Evolutionary conservation across 2,888 invertebrate genomes (phyloP), one percentile per base, ranked within the genome.

Genomic region (Lepidochrysops patricia): DNA sequence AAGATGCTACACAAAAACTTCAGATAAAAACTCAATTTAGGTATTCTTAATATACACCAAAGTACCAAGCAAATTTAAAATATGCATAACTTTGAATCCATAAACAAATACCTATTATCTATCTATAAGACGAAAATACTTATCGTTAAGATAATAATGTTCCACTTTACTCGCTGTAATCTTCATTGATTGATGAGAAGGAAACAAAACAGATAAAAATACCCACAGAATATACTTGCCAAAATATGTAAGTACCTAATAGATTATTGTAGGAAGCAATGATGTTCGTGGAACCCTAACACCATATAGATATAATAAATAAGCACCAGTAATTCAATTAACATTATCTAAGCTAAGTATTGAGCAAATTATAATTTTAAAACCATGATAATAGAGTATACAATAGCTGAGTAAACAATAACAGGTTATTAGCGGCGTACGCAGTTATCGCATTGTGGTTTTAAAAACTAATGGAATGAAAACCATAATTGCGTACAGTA

Each of bases 161-260:
- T 1, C 19, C 43, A 19, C 9, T 43, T 43, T 23, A 4, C 19
- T 4, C 13, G 6, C 4, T 1, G 13, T 50, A 26, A 32, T 32
- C 32, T 54, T 6, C 4, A 19, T 9, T 54, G 54, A 54, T 54
- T 54, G 32, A 54, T 54, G 54, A 54, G 26, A 13, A 50, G 54
- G 32, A 54, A 54, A 54, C 27, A 54, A 54, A 54, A 54, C 27
- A 54, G 54, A 54, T 54, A 54, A 29, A 32, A 15, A 29, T 27
- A 52, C 2, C n/a, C n/a, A 49, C 3, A 15, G n/a, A 13, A 37
- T 15, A 15, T 4, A 43, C 43, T 43, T 43, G 19, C 7, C 7
- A 29, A 29, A 29, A n/a, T n/a, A n/a, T n/a, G n/a, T n/a, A n/a
- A n/a, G n/a, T n/a, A n/a, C n/a, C n/a, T n/a, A n/a, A n/a, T n/a